Conservation (phyloP, 2,797 vertebrate species). For the Gadopsis marmoratus region DNA sequence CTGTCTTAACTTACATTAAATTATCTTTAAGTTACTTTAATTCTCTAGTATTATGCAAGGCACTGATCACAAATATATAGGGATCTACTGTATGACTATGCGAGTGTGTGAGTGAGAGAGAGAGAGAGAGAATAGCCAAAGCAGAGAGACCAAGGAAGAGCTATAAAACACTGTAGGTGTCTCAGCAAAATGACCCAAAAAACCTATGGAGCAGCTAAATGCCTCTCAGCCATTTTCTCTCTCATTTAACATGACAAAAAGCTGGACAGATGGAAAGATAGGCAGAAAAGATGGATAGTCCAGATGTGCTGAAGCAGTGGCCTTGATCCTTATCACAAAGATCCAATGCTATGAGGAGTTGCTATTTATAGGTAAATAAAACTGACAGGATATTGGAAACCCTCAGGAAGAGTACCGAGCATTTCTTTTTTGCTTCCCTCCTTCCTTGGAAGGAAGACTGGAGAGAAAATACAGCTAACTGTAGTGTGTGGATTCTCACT, state of each 20-base stretch:
- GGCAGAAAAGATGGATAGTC: neutral
- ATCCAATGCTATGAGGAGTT: conserved; percentile 7
- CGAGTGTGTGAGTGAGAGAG: neutral
- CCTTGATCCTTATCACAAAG: conserved; percentile 12
- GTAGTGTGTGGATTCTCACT: too few relatives aligned
- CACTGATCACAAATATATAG: neutral
- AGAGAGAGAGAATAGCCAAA: neutral
- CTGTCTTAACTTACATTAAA: too few relatives aligned
- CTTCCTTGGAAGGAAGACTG: too few relatives aligned
- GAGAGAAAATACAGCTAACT: neutral
- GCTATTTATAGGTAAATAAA: conserved; percentile 22
- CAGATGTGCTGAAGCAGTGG: neutral
- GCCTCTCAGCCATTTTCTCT: conserved; percentile 2
- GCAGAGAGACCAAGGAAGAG: neutral
- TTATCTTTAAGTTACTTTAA: neutral
- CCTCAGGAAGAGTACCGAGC: neutral
- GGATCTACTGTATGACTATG: neutral
- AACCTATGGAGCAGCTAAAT: neutral
- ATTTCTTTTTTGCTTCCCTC: neutral
- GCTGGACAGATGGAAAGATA: neutral
- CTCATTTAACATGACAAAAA: conserved; percentile 23
- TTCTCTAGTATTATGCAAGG: conserved; percentile 8
- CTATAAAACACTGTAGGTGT: conserved; percentile 3
- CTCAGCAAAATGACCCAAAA: conserved; percentile 13
- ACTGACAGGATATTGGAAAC: conserved; percentile 6